Conservation (phyloP, 2,797 vertebrate species). For the Betta splendens region DNA sequence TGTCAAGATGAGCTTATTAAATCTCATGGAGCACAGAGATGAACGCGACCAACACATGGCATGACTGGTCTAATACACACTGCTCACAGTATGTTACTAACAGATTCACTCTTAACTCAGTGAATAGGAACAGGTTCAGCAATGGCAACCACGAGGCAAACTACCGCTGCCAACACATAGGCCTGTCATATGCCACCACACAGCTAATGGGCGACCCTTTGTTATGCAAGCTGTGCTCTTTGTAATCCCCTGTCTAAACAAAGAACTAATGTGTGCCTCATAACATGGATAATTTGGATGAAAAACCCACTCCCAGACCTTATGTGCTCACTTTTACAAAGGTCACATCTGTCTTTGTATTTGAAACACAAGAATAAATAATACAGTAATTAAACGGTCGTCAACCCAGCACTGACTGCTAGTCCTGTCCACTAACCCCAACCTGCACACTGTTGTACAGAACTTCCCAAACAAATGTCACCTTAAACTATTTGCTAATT, state of each 20-base stretch:
- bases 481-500: constrained; percentile 3
- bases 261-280: constrained; percentile 4
- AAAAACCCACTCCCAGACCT: too few species aligned
- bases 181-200: constrained; percentile 30
- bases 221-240: too few species aligned
- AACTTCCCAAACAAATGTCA: constrained; percentile 4
- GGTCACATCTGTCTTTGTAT: too few species aligned
- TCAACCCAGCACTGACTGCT: too few species aligned
- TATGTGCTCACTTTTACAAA: too few species aligned
- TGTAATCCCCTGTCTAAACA: too few species aligned
- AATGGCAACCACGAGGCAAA: constrained; percentile 18
- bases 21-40: neutral
- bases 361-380: too few species aligned
- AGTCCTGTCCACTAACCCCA: neutral
- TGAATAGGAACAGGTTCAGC: neutral
- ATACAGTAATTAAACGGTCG: too few species aligned
- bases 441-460: constrained; percentile 1
- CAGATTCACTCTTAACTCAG: neutral
- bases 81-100: neutral
- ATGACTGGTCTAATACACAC: neutral
- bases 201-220: constrained; percentile 30
- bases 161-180: constrained; percentile 36
- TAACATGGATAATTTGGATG: constrained; percentile 3
- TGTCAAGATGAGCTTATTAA: neutral
- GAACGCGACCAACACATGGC: constrained; percentile 1